Evolutionary conservation across 1,140 invertebrate species (phyloP), one percentile per base, ranked within the genome.

Genomic region (Lamellibrachia luymesi): DNA sequence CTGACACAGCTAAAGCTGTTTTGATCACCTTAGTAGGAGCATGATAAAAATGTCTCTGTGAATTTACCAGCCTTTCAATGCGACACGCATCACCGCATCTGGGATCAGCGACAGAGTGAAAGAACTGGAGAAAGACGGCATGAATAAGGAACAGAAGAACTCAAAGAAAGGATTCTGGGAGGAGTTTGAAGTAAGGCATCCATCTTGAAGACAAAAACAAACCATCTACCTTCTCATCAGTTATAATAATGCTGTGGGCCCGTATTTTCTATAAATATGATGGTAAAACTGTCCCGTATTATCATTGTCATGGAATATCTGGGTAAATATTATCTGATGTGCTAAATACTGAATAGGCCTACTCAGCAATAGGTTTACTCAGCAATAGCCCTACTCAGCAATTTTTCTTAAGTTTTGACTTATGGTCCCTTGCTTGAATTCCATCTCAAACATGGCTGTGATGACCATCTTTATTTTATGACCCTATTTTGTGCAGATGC

Each of bases 31-130:
- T 56, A 13, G 52, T 56, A 56, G 52, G 13, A 56, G 52, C 52
- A 13, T 80, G 64, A 80, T 80, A 10, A 80, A 80, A 8, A 80
- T 80, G 64, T 80, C 64, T 80, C 25, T 80, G 25, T 80, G 64
- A 80, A 80, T 80, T 80, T 10, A 4, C 25, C 64, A 80, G 64
- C 99, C 99, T 5, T 99, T 99, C 95, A 99, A 99, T 97, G 98
- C 99, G 4, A 99, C 99, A 25, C 97, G 98, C 94, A 99, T 99
- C 94, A 98, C 98, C 96, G 99, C 98, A 0, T 98, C 98, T 94
- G 98, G 98, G 93, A 99, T 99, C 94, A 98, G 99, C 95, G 98
- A 97, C 90, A 97, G 99, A 94, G 98, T 99, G 0, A 98, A 98
- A 94, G 97, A 97, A 95, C 95, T 98, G 64, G 97, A 97, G 95